Conservation (phyloP, 2,888 invertebrate genomes). For the Capitulum mitella region DNA sequence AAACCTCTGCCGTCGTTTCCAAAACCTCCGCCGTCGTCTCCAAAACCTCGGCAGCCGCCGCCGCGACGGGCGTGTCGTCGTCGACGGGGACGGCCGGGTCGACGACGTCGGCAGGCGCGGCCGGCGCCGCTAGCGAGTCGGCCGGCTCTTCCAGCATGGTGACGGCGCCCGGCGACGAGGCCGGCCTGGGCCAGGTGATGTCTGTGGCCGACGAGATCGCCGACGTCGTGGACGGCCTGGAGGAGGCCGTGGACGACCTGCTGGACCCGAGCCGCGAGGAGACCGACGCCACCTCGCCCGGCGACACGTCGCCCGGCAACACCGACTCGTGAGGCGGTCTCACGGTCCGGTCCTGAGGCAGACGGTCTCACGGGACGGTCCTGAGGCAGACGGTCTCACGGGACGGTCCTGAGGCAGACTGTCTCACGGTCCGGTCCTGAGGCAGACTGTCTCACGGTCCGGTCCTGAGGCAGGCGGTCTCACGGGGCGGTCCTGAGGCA, state of each 20-base stretch:
- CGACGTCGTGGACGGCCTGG: not conserved
- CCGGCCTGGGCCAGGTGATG: not conserved
- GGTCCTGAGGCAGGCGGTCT: no score
- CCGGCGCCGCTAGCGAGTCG: not conserved
- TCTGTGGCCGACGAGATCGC: constrained; percentile 7
- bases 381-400: no score
- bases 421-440: no score
- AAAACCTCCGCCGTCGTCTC: not conserved
- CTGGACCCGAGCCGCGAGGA: not conserved
- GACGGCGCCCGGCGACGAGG: not conserved
- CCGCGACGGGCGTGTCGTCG: not conserved
- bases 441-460: no score
- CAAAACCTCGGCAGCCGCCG: not conserved
- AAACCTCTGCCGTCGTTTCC: no score
- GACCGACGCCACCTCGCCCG: not conserved
- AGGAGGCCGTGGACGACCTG: constrained; percentile 12
- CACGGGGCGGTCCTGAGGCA: no score
- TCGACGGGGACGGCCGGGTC: not conserved
- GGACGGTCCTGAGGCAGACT: no score
- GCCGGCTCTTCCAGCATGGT: not conserved
- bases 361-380: no score
- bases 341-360: no score
- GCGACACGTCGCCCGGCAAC: not conserved
- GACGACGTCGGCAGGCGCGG: not conserved
- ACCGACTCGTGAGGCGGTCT: not conserved